Evolutionary conservation across 2,797 vertebrate species (phyloP).

Genomic region (Acrocephalus scirpaceus): DNA sequence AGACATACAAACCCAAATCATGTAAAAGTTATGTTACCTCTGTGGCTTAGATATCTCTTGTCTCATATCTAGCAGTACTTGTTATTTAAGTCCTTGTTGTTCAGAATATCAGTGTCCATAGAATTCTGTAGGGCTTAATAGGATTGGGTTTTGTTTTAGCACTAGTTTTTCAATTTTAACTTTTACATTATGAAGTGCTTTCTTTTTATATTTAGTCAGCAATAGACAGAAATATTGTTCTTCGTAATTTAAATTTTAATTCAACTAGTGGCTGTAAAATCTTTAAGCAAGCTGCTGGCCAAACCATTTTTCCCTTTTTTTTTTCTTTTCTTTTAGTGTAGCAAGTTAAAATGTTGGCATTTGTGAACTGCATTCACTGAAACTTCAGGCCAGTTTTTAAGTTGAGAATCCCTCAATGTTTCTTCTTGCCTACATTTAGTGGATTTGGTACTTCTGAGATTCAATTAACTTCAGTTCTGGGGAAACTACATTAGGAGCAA

Average conservation of each 20-base stretch:
- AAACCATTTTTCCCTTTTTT: not conserved
- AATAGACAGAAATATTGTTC: not conserved
- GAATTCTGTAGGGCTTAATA: not conserved
- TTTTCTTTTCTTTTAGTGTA: not conserved
- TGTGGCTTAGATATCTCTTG: not conserved
- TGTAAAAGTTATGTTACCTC: not conserved
- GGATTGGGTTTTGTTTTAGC: not conserved
- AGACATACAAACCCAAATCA: not conserved
- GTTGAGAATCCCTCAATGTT: not conserved
- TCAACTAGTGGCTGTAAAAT: not conserved
- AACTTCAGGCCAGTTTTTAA: slow-evolving; percentile 29
- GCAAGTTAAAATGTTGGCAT: not conserved
- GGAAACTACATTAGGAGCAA: slow-evolving; percentile 43
- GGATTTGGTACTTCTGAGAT: slow-evolving; percentile 34
- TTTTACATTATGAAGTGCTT: not conserved
- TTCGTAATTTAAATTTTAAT: not conserved
- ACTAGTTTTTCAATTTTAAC: not conserved
- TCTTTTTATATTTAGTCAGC: not conserved
- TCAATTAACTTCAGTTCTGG: slow-evolving; percentile 58
- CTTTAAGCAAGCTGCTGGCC: not conserved
- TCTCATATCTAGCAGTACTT: not conserved
- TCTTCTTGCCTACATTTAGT: slow-evolving; percentile 35
- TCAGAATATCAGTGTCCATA: not conserved
- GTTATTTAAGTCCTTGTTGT: not conserved
- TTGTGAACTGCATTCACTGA: slow-evolving; percentile 37